Percentiles rank a stretch among this genome's conserved stretches.
These are phyloP conservation scores for Rotaria magnacalcarata DNA, from an alignment of 2,888 invertebrate species.

Conservation along the genomic window DNA sequence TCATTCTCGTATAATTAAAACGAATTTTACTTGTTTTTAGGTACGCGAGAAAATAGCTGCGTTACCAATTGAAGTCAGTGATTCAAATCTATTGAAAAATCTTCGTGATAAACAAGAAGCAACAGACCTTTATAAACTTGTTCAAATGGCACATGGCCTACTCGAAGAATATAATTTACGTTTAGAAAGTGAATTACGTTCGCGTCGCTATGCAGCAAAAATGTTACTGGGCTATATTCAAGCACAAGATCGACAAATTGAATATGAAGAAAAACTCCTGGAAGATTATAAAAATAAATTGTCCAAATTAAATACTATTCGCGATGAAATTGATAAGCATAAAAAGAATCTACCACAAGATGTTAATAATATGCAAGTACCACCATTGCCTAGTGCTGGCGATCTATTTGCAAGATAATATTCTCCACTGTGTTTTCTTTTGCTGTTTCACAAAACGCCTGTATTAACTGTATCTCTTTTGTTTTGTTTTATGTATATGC, in stretches of 20 bases:
- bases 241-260: conserved; percentile 35
- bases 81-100: conserved; percentile 77
- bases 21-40: background rate
- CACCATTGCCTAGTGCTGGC: conserved; percentile 45
- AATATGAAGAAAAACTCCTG: conserved; percentile 37
- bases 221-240: conserved; percentile 43
- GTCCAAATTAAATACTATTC: background rate
- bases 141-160: conserved; percentile 79
- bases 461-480: background rate
- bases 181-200: conserved; percentile 72
- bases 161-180: conserved; percentile 82
- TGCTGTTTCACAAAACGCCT: background rate
- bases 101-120: conserved; percentile 78
- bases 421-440: background rate
- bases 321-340: conserved; percentile 43
- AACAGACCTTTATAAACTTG: conserved; percentile 69
- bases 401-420: conserved; percentile 45
- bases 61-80: conserved; percentile 86
- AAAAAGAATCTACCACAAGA: conserved; percentile 39
- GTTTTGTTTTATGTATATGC: conserved; percentile 12
- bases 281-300: conserved; percentile 42
- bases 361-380: conserved; percentile 36
- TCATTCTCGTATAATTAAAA: too few species aligned
- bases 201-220: conserved; percentile 36
- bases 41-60: conserved; percentile 81